phyloP scores from a whole-genome alignment of 2,113 vertebrate genomes.

The Gymnogyps californianus region DNA sequence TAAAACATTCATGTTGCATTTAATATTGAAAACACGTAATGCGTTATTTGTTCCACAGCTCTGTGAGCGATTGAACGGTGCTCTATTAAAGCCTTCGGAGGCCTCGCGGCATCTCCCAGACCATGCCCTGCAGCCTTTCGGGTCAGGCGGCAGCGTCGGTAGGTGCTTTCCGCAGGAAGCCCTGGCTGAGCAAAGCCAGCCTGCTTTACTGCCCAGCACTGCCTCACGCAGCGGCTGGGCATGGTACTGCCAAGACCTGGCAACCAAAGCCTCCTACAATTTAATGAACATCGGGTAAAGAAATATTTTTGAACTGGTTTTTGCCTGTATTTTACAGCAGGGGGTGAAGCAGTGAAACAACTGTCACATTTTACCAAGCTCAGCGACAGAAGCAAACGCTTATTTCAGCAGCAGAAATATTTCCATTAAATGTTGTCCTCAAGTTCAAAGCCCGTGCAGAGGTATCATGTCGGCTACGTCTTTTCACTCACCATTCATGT shows the following conservation, averaged over 20 bases:
- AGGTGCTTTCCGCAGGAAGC: too few relatives aligned
- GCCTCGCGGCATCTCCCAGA: neutral
- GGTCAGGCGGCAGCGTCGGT: neutral
- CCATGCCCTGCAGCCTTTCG: neutral
- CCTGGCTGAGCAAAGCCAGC: neutral
- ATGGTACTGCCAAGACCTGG: neutral
- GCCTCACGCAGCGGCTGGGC: neutral
- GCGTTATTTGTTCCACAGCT: neutral
- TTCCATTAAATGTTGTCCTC: neutral
- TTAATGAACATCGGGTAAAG: neutral
- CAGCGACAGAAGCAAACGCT: neutral
- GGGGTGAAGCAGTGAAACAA: neutral
- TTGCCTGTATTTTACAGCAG: neutral
- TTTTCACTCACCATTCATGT: neutral
- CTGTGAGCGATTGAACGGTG: fast-evolving
- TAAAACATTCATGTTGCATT: too few relatives aligned
- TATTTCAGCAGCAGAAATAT: neutral
- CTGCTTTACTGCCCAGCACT: neutral
- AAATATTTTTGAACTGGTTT: neutral
- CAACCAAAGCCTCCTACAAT: neutral
- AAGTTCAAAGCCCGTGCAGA: neutral
- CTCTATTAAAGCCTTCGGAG: neutral
- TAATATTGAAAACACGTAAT: neutral
- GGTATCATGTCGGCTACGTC: neutral
- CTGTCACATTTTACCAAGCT: neutral